Evolutionary conservation across 2,797 vertebrate species (phyloP), one percentile per base, ranked within the genome.

Genomic region (Nyctibius grandis): DNA sequence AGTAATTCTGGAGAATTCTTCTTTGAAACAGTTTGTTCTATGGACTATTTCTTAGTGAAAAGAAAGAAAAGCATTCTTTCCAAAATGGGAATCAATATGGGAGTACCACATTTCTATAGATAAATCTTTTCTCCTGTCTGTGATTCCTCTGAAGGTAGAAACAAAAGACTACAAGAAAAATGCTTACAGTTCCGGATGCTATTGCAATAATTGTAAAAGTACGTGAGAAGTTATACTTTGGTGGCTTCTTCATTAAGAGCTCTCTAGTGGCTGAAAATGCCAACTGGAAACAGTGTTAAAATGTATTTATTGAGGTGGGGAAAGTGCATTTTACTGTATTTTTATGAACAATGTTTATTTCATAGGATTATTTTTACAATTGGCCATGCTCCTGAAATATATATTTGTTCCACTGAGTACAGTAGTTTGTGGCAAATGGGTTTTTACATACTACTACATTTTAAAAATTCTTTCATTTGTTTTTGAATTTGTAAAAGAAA

Each of bases 271-370:
- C 83, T 95, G 95, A 96, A 95, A 95, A 96, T 96, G 96, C 95
- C 93, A 94, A 57, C 89, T 79, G 23, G 95, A 96, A 97, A 96
- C 87, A 95, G 87, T 75, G 25, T 96, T 96, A 96, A 97, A 97
- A 93, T 96, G 76, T 98, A 98, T 98, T 98, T 98, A 98, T 98
- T 98, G 97, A 97, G 94, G 85, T 97, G 97, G 97, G 96, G 68
- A 97, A 97, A 97, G 98, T 98, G 98, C 98, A 97, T 98, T 97
- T 98, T 98, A 98, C 98, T 98, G 98, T 98, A 98, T 98, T 98
- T 98, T 89, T 98, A 89, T 97, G 96, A 96, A 81, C 93, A 93
- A 51, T 91, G 77, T 97, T 95, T 96, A 91, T 98, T 97, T 97
- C 91, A 95, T 93, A 96, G 94, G 96, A 93, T 95, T 97, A 95